phyloP scores from a whole-genome alignment of 2,888 invertebrate species.

The Drosophila maculinotata region DNA sequence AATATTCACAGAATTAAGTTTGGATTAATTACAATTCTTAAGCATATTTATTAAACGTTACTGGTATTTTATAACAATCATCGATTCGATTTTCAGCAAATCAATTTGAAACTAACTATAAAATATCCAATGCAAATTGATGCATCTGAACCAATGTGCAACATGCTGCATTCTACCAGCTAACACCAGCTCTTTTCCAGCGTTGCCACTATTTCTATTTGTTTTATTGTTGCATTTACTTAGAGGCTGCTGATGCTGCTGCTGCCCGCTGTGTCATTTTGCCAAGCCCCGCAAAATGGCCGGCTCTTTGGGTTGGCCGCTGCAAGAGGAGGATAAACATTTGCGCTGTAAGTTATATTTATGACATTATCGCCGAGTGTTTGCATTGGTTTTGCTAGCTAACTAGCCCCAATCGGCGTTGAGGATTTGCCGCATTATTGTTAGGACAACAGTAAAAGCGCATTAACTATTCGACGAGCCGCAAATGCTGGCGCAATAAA shows the following conservation, averaged over 20 bases:
- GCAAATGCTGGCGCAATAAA: slow-evolving; percentile 66
- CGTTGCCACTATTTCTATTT: slow-evolving; percentile 20
- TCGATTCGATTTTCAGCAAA: too few relatives aligned
- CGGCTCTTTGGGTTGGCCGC: background rate
- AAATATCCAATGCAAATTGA: background rate
- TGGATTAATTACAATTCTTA: too few relatives aligned
- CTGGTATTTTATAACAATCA: too few relatives aligned
- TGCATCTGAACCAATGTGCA: background rate
- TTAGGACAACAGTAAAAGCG: slow-evolving; percentile 60
- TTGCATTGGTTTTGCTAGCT: slow-evolving; percentile 28
- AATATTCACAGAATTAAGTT: too few relatives aligned
- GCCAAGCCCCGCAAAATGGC: background rate
- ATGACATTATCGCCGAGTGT: slow-evolving; percentile 34
- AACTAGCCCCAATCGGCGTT: slow-evolving; percentile 42
- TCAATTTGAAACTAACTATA: too few relatives aligned
- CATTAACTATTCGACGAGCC: slow-evolving; percentile 72
- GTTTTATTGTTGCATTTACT: slow-evolving; percentile 32
- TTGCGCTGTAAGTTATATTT: slow-evolving; percentile 35
- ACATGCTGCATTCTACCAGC: background rate
- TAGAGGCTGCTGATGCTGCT: background rate
- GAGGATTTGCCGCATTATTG: slow-evolving; percentile 23
- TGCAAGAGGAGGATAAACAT: background rate
- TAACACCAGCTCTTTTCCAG: slow-evolving; percentile 1
- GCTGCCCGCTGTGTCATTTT: background rate
- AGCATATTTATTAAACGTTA: too few relatives aligned